Evolutionary conservation across 2,888 invertebrate species (phyloP), one percentile per base, ranked within the genome.

Genomic region (Tiphia femorata): DNA sequence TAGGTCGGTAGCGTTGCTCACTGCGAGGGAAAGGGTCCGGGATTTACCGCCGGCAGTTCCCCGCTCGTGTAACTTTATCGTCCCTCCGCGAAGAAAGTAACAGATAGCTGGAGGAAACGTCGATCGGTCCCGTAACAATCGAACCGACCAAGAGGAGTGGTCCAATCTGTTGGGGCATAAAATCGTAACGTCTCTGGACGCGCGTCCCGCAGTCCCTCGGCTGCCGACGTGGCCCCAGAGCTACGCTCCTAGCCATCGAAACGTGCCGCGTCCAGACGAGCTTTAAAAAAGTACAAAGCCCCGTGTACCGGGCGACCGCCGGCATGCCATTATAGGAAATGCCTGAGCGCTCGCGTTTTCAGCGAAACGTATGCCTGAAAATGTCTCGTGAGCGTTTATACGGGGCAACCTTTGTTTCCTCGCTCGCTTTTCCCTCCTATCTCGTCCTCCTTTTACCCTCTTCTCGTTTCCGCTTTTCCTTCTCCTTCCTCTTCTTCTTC

Each of bases 341-440:
- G 42, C 55, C 50, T 4, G 57, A 37, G 50, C 50, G 55, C 64
- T 55, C 55, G 54, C n/a, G 65, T 55, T 62, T 59, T 55, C 55
- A 40, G 59, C 57, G 40, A 57, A 60, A 57, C 44, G 62, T 51
- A 41, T 54, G 41, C 17, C 47, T 43, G 63, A 56, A 62, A 64
- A 63, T 55, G 56, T 67, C 64, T 54, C 53, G 46, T 38, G 56
- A 53, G 58, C 58, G 61, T 67, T 67, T 58, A 58, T 62, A 64
- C 56, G 46, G n/a, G 41, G 37, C 25, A 23, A 10, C 41, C 46
- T 51, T 49, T 49, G 33, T 44, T 43, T 47, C 37, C 46, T 52
- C 30, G 8, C 14, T 40, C 7, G 12, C 14, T 17, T 19, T 5
- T 20, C 7, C 14, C 40, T 3, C 29, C 10, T 6, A 12, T 33